phyloP scores from a whole-genome alignment of 2,797 vertebrate species.

The Syndactyla subalaris region DNA sequence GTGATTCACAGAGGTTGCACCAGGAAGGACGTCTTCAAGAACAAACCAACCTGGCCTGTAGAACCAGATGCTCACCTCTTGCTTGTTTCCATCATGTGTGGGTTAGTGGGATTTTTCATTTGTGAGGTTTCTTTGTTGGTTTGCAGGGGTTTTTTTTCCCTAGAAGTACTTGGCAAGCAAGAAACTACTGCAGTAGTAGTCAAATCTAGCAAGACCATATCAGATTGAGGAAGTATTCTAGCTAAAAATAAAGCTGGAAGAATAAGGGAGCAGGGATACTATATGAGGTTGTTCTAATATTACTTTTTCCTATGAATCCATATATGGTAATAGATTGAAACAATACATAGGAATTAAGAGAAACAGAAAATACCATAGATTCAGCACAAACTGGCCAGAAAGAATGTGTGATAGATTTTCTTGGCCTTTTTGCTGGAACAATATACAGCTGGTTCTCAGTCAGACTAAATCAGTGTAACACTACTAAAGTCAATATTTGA shows the following conservation, averaged over 20 bases:
- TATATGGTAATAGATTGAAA: neutral
- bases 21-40: neutral
- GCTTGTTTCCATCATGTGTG: neutral
- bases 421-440: neutral
- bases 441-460: neutral
- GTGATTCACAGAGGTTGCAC: neutral
- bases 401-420: neutral
- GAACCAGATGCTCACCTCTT: neutral
- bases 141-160: accelerated
- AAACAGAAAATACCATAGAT: neutral
- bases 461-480: neutral
- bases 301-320: neutral
- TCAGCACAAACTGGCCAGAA: neutral
- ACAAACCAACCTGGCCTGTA: neutral
- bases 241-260: neutral
- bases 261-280: neutral
- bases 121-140: neutral
- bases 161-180: neutral
- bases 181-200: neutral
- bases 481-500: neutral
- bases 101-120: accelerated
- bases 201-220: neutral
- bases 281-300: neutral
- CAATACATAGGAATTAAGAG: neutral
- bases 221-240: neutral